These are phyloP conservation scores for Tachysurus vachellii DNA, from an alignment of 2,113 vertebrate genomes.

Conservation along the genomic window DNA sequence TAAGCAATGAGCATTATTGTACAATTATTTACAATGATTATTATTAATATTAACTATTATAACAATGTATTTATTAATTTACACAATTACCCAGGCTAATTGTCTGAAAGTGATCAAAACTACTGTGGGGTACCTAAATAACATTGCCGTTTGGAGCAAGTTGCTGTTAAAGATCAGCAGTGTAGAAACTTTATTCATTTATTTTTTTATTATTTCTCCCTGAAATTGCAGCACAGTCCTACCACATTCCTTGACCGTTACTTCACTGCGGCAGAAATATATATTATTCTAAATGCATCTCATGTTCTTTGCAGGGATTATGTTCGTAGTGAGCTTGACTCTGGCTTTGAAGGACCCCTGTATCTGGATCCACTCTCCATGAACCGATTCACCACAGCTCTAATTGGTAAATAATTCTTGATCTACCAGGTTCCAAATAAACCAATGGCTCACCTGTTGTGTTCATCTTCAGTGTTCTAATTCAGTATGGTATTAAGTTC, in stretches of 20 bases:
- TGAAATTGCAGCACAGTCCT: background rate
- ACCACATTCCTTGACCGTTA: background rate
- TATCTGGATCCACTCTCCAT: conserved; percentile 94
- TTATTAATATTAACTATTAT: no score
- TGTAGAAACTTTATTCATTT: background rate
- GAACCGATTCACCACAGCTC: conserved; percentile 95
- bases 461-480: background rate
- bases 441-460: background rate
- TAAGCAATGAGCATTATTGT: background rate
- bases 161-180: background rate
- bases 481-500: background rate
- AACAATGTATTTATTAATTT: no score
- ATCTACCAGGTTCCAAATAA: background rate
- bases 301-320: conserved; percentile 82
- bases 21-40: no score
- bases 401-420: conserved; percentile 79
- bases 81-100: no score
- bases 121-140: background rate
- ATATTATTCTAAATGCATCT: background rate
- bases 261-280: background rate
- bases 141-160: background rate
- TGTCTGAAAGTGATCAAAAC: background rate
- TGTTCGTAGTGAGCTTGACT: conserved; percentile 93
- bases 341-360: conserved; percentile 91
- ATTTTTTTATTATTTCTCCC: no score